Evolutionary conservation across 2,113 vertebrate species (phyloP), one percentile per base, ranked within the genome.

Genomic region (Sorex fumeus): DNA sequence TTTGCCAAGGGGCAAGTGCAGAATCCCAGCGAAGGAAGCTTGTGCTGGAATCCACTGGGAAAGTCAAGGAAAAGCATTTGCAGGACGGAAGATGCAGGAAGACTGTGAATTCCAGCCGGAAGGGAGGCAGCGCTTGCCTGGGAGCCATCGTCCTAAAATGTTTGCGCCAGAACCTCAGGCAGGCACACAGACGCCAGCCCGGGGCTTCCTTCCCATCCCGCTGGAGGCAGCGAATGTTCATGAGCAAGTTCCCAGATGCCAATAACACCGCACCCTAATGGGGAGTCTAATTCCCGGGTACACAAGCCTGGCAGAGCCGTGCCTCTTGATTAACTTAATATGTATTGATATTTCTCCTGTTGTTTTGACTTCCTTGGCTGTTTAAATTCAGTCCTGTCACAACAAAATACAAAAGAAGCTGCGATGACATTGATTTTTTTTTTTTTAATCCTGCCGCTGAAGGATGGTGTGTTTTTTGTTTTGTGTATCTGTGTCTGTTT

Each of bases 381-480:
- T 96, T 98, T 97, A 97, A 97, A 98, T 98, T 96, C 97, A 96
- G 93, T 84, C 97, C 97, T 98, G 97, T 98, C 97, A 98, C 97
- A 98, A 98, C 97, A 98, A 97, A 97, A 97, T 97, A 97, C 97
- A 97, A 98, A 98, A 96, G 95, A 96, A 95, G 94, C 94, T 96
- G 96, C 95, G 95, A 36, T 0, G 95, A 97, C 96, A 98, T 97
- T 96, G 97, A 97, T 98, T 96, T 95, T 95, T 90, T 95, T 95
- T 90, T 93, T 76, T 95, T 89, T 91, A 97, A 95, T 94, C 69
- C 76, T 95, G 94, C 88, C 95, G 97, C 92, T 88, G 95, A 96
- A 96, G 85, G 93, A 88, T 83, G 67, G 88, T 91, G 95, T 90
- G 66, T 84, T 97, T 86, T 97, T 95, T 96, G 88, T 94, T 82